Evolutionary conservation across 2,113 vertebrate genomes (phyloP), one percentile per base, ranked within the genome.

Genomic region (Peromyscus maniculatus): DNA sequence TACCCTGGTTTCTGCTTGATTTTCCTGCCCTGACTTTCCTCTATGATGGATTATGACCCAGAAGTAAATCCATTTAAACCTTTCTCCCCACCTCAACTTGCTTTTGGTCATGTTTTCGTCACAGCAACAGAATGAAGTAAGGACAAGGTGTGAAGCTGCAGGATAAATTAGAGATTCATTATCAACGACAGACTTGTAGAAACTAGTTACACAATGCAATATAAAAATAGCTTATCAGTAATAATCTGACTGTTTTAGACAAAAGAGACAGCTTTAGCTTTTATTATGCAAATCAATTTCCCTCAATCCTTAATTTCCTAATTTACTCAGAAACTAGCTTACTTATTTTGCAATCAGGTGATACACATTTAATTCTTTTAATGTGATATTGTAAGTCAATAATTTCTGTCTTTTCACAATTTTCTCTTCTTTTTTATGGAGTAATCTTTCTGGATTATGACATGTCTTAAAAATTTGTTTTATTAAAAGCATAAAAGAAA

Each of bases 221-320:
- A 94, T 69, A 97, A 67, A 89, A 94, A 91, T 11, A 75, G 82
- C 6, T 92, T 94, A 93, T 17, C 6, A 36, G 82, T 86, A 88
- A 71, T 86, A 92, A 82, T 66, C 19, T 89, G 55, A 96, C 80
- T 95, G 79, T 96, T 96, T 95, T 89, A 91, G 82, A 69, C 75
- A 75, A 97, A 96, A 96, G 28, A 90, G 77, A 96, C 39, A 88
- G 46, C 92, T 96, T 92, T 82, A 78, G 43, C n/a, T 96, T 96
- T 95, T 97, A 92, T 96, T 95, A 95, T 95, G 67, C 64, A 97
- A 93, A 97, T 96, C 15, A 89, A 86, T 82, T 86, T 77, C 1
- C 55, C 57, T 91, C 17, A 46, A 36, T 95, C 28, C 22, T 95
- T 94, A 87, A 88, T 90, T 97, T 96, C 31, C 89, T 67, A 90